phyloP scores from a whole-genome alignment of 2,888 invertebrate genomes.

The Smittia sp. region DNA sequence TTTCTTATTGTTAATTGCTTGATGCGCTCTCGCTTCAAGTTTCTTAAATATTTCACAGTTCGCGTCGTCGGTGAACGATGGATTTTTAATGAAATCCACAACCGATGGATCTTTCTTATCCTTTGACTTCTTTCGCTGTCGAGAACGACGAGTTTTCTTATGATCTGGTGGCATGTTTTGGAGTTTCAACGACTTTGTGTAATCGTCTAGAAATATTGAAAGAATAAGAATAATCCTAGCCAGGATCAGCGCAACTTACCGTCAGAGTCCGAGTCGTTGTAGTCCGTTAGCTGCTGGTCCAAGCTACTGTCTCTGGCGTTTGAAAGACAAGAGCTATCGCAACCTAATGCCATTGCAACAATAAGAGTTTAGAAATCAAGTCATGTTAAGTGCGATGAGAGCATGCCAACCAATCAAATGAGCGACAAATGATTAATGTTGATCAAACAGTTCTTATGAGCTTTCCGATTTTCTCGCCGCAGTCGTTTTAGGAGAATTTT shows the following conservation, averaged over 20 bases:
- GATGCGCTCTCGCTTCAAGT: background rate
- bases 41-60: conserved; percentile 46
- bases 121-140: background rate
- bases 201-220: background rate
- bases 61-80: conserved; percentile 42
- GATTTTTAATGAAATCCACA: conserved; percentile 46
- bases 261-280: background rate
- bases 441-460: conserved; percentile 5
- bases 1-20: conserved; percentile 25
- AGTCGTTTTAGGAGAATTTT: conserved; percentile 19
- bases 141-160: background rate
- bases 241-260: no score
- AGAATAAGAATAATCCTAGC: background rate
- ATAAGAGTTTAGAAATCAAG: conserved; percentile 11
- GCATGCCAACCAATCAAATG: conserved; percentile 17
- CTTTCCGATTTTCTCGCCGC: conserved; percentile 32
- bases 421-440: background rate
- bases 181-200: background rate
- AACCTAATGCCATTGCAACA: conserved; percentile 3
- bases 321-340: conserved; percentile 12
- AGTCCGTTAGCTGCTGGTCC: background rate
- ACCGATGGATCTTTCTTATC: background rate
- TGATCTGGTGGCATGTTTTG: background rate
- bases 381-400: background rate
- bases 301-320: background rate